Evolutionary conservation across 2,113 vertebrate species (phyloP).

Genomic region (Sorex araneus): DNA sequence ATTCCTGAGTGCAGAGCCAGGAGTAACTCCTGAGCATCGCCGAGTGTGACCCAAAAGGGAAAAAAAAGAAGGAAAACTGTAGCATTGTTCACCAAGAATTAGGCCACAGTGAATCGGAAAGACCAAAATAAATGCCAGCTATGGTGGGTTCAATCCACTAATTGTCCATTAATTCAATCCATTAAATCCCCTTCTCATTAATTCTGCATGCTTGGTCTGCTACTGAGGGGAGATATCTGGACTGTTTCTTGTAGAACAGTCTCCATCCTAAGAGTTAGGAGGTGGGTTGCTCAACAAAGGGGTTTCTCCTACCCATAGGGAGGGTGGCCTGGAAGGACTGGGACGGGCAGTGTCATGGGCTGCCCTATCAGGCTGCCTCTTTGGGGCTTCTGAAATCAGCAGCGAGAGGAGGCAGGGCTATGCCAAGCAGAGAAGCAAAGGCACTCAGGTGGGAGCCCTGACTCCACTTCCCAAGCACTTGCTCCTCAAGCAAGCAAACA

Average conservation of each 20-base stretch:
- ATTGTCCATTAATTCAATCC: no score
- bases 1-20: no score
- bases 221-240: neutral
- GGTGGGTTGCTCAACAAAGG: neutral
- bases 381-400: constrained; percentile 40
- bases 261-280: neutral
- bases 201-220: constrained; percentile 10
- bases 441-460: neutral
- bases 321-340: neutral
- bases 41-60: no score
- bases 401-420: neutral
- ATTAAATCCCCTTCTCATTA: neutral
- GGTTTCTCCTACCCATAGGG: neutral
- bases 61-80: neutral
- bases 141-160: neutral
- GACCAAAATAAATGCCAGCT: neutral
- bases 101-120: neutral
- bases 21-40: no score
- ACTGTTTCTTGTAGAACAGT: neutral
- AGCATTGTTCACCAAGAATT: constrained; percentile 3
- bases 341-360: neutral
- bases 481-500: neutral
- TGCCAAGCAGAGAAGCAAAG: neutral
- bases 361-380: neutral
- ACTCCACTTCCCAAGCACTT: neutral